Base-by-base conservation (phyloP, 2,113 vertebrate species). In the Boulengeromyrus knoepffleri region DNA sequence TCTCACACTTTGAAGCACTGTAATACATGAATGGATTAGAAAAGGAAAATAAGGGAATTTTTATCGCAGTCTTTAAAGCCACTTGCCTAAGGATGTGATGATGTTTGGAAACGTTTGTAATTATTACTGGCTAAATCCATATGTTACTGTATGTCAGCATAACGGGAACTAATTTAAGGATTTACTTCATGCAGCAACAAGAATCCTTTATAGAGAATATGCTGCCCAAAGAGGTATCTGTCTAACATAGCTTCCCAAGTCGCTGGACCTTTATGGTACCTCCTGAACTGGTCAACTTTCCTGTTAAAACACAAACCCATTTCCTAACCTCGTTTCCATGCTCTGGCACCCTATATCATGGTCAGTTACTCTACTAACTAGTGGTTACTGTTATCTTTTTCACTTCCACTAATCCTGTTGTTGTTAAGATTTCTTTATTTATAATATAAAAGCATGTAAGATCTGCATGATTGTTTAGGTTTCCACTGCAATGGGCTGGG, bases 41-140 rank as follows among this genome's bases (percentile, higher is more conserved):
- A 87, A 52, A 50, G 27, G 13, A 52, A 87, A 87, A 52, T 87
- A 53, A 13, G 47, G 13, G 27, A 6, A 50, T 52, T 2, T 50
- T 31, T 52, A 2, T 36, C 88, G 80, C 88, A 86, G 45, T 83
- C 17, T 52, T 62, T 70, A 17, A 92, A 91, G 92, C 89, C 91
- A 91, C 90, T 93, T 92, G 91, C 92, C 88, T 90, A 83, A 49
- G 89, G 92, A 89, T 31, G 70, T 13, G n/a, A 39, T 74, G 10
- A 74, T 36, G n/a, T 74, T 74, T 31, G 21, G 10, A 27, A 8
- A 31, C 39, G 39, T 74, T 74, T 36, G 1, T 39, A 36, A 36
- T 77, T 66, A 66, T 66, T 66, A 66, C 9, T 27, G 3, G 8
- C 58, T 66, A 66, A 66, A 10, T 66, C n/a, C n/a, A 66, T 66